A percentile compares a stretch with the other conserved stretches of the same genome.
These are phyloP conservation scores for Hypanus sabinus DNA, from an alignment of 2,113 vertebrate species.

Conservation along the genomic window DNA sequence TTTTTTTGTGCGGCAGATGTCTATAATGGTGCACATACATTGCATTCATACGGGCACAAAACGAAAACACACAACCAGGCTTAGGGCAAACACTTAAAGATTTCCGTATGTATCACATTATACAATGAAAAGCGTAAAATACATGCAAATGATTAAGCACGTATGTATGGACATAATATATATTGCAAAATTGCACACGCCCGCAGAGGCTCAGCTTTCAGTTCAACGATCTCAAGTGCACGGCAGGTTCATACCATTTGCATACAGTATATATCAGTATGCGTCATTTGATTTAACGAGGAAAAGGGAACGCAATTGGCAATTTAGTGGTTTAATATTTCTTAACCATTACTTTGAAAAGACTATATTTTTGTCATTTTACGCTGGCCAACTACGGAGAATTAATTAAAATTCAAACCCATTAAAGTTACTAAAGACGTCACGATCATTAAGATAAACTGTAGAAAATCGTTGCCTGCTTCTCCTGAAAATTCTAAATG, in stretches of 20 bases:
- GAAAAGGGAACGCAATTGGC: not conserved
- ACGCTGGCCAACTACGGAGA: not conserved
- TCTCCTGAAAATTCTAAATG: slow-evolving; percentile 8
- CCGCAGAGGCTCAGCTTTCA: not conserved
- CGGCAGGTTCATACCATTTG: not conserved
- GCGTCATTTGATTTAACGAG: not conserved
- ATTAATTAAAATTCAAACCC: not conserved
- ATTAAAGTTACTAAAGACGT: not conserved
- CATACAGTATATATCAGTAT: not conserved
- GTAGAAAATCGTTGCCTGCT: not conserved
- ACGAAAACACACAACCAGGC: not conserved
- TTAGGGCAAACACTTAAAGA: not conserved
- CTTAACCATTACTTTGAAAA: not conserved
- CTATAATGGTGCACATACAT: not conserved
- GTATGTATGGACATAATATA: not conserved
- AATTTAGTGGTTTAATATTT: not conserved
- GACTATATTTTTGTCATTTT: not conserved
- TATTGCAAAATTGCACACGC: not conserved
- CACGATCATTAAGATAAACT: not conserved
- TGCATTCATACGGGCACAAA: not conserved
- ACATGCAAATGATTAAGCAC: not conserved
- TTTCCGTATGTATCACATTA: not conserved
- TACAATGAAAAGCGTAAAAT: not conserved
- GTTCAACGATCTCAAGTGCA: too few relatives aligned
- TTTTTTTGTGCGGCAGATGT: not conserved